Conservation (phyloP, 1,140 invertebrate genomes). For the Archegozetes longisetosus region DNA sequence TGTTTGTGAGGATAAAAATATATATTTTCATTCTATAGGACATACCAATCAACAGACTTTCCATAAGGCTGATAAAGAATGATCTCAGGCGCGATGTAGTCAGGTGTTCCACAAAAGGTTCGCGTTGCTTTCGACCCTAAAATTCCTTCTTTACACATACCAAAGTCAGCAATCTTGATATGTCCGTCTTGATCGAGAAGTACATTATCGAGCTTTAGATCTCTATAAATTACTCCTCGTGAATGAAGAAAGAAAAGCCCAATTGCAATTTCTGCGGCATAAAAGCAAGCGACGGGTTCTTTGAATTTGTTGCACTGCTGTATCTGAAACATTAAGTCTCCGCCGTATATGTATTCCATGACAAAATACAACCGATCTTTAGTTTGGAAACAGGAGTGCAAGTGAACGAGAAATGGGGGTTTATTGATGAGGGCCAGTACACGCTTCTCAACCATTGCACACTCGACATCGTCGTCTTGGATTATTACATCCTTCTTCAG, state of each 20-base stretch:
- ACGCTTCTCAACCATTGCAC: slow-evolving; percentile 97
- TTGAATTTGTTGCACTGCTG: slow-evolving; percentile 99
- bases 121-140: slow-evolving; percentile 34
- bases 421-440: slow-evolving; percentile 84
- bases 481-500: slow-evolving; percentile 99
- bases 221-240: slow-evolving; percentile 77
- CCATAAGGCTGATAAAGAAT: slow-evolving; percentile 31
- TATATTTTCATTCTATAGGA: no score
- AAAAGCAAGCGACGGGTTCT: slow-evolving; percentile 97
- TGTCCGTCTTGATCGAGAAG: slow-evolving; percentile 93
- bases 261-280: slow-evolving; percentile 95
- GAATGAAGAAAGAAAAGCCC: slow-evolving; percentile 89
- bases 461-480: slow-evolving; percentile 97
- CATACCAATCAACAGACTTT: slow-evolving; percentile 63
- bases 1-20: neutral
- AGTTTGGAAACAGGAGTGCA: slow-evolving; percentile 99
- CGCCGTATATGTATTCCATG: slow-evolving; percentile 99
- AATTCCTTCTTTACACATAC: slow-evolving; percentile 99
- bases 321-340: slow-evolving; percentile 99
- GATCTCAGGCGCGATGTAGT: slow-evolving; percentile 92
- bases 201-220: slow-evolving; percentile 97
- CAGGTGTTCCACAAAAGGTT: slow-evolving; percentile 85
- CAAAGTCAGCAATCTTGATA: slow-evolving; percentile 96
- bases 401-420: slow-evolving; percentile 90
- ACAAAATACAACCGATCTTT: slow-evolving; percentile 99